Base-by-base conservation (phyloP, 2,888 invertebrate species). In the Mamestra brassicae region DNA sequence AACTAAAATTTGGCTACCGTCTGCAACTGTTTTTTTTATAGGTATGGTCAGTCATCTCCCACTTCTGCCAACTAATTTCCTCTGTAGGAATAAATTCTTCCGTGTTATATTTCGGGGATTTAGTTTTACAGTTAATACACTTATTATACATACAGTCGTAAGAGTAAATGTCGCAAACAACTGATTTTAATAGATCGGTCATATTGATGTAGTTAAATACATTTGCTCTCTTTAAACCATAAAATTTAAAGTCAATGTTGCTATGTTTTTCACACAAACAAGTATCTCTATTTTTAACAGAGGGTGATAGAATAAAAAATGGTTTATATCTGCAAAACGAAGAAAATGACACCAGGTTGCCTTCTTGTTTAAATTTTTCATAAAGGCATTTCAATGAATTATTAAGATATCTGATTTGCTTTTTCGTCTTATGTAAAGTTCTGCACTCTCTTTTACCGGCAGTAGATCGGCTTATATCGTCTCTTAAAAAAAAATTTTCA, bases 191-290 rank as follows among this genome's bases (percentile, higher is more conserved):
- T n/a, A 61, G n/a, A 65, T 63, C 63, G 63, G 34, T 63, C 26
- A 63, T 63, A 63, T 63, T 63, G 1, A 63, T 63, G 26, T 47
- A 63, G 63, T 63, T 63, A 34, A 63, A 63, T 63, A 15, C 63
- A 34, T 34, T 34, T 34, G 63, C 63, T 15, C 47, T 63, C 47
- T 63, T 63, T 63, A 64, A 64, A 34, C 10, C 50, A 36, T 1
- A 64, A 50, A 64, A 64, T 50, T 50, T 50, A 15, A 50, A 64
- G 4, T 64, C 3, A 36, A 64, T 2, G 34, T 64, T 64, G 17
- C 34, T 64, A 1, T 64, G 62, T 34, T 63, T 63, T 63, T 63
- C 50, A 15, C 63, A 64, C 50, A 64, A 64, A 64, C 63, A 64
- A 15, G 63, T 64, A 50, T 62, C 62, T 6, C 63, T 64, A 64